Percentiles rank a stretch among this genome's conserved stretches.
These are phyloP conservation scores for Heliconius melpomene DNA, from an alignment of 1,140 invertebrate genomes.

Conservation along the genomic window DNA sequence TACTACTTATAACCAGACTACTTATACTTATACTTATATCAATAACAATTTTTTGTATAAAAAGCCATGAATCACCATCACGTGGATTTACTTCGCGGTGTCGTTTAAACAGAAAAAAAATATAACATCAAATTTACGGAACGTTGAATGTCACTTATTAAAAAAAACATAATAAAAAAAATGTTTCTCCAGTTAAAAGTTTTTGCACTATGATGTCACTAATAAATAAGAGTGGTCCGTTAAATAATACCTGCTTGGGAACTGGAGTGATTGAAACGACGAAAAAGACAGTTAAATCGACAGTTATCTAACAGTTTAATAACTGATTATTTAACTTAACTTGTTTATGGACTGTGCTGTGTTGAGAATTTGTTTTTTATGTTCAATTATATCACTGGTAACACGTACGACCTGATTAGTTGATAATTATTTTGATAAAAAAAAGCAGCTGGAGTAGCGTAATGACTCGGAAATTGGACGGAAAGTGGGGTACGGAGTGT, in stretches of 20 bases:
- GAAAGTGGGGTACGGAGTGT: too few relatives aligned
- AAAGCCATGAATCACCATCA: neutral
- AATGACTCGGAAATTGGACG: too few relatives aligned
- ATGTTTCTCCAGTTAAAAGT: neutral
- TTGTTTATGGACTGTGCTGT: neutral
- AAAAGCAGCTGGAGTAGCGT: too few relatives aligned
- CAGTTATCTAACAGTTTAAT: slow-evolving; percentile 14
- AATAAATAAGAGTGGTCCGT: slow-evolving; percentile 3
- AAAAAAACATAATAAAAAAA: neutral
- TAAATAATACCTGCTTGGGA: slow-evolving; percentile 6
- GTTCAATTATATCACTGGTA: too few relatives aligned
- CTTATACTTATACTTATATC: neutral
- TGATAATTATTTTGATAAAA: too few relatives aligned
- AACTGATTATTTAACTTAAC: slow-evolving; percentile 6
- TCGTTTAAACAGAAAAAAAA: neutral
- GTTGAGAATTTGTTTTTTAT: neutral
- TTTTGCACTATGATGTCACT: slow-evolving; percentile 33
- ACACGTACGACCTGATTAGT: too few relatives aligned
- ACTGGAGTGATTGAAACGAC: neutral
- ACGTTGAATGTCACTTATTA: neutral
- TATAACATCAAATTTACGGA: neutral
- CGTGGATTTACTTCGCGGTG: neutral
- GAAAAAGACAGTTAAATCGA: slow-evolving; percentile 1
- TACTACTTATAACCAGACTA: neutral
- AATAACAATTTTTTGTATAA: neutral